A percentile compares a stretch with the other conserved stretches of the same genome.
Evolutionary conservation across 2,888 invertebrate genomes (phyloP).

Genomic region (Dastarcus helophoroides): DNA sequence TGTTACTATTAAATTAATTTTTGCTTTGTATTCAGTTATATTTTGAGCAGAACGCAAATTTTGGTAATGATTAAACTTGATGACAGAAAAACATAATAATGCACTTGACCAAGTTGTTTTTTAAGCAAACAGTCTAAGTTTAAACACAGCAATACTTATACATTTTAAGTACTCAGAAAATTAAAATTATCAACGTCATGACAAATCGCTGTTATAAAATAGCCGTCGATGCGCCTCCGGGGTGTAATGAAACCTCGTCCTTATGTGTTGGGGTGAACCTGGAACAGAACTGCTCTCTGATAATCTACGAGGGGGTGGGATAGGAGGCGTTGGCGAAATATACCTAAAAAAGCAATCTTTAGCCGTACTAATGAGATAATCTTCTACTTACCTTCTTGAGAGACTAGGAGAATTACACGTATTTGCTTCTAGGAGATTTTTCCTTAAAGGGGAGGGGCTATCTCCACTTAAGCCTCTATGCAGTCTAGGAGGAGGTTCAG

Average conservation of each 20-base stretch:
- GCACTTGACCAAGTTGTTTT: too few species aligned
- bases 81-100: too few species aligned
- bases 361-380: slow-evolving; percentile 1
- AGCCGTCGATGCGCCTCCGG: slow-evolving; percentile 47
- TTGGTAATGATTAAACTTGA: too few species aligned
- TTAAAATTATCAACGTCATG: slow-evolving; percentile 29
- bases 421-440: slow-evolving; percentile 45
- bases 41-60: too few species aligned
- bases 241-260: slow-evolving; percentile 49
- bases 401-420: slow-evolving; percentile 42
- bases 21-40: too few species aligned
- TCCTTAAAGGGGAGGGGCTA: slow-evolving; percentile 43
- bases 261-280: slow-evolving; percentile 56
- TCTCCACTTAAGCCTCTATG: slow-evolving; percentile 31
- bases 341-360: slow-evolving; percentile 34
- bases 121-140: too few species aligned
- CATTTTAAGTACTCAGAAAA: too few species aligned
- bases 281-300: slow-evolving; percentile 58
- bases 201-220: slow-evolving; percentile 36
- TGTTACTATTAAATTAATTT: too few species aligned
- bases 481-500: slow-evolving; percentile 47
- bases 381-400: slow-evolving; percentile 40
- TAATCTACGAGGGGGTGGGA: slow-evolving; percentile 50
- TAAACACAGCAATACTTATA: too few species aligned
- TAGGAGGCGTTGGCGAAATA: slow-evolving; percentile 48